Percentiles rank a stretch among this genome's conserved stretches.
phyloP scores from a whole-genome alignment of 2,113 vertebrate species.

The Malaclemys terrapin region DNA sequence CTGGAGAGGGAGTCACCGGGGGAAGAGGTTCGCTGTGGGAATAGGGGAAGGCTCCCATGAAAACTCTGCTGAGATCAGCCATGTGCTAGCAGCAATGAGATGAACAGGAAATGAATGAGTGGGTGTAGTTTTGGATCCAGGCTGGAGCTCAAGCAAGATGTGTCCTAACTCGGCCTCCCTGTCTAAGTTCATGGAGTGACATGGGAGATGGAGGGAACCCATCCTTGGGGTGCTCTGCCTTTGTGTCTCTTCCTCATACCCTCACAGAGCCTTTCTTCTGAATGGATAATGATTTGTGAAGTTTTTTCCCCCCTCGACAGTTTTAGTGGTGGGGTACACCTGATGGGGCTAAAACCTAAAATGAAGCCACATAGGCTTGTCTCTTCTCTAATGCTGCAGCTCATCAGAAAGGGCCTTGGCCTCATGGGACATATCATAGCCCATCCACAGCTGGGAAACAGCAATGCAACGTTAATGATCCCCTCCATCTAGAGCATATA shows the following conservation, averaged over 20 bases:
- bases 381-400: no score
- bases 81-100: background rate
- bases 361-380: background rate
- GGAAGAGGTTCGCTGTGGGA: constrained; percentile 22
- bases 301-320: background rate
- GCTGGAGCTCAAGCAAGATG: background rate
- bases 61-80: accelerated
- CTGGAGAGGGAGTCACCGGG: background rate
- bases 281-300: background rate
- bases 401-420: no score
- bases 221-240: background rate
- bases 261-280: background rate
- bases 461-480: background rate
- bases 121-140: background rate
- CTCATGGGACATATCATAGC: background rate
- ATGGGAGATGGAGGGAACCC: background rate
- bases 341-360: background rate
- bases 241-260: background rate
- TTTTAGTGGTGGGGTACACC: background rate
- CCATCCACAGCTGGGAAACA: background rate
- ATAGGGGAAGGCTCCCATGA: constrained; percentile 20
- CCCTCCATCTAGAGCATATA: background rate
- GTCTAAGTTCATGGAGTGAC: background rate
- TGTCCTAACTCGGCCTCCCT: background rate
- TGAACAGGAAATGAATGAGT: constrained; percentile 12